A percentile compares a stretch with the other conserved stretches of the same genome.
These are phyloP conservation scores for Drosophila eohydei DNA, from an alignment of 2,888 invertebrate genomes.

Conservation along the genomic window DNA sequence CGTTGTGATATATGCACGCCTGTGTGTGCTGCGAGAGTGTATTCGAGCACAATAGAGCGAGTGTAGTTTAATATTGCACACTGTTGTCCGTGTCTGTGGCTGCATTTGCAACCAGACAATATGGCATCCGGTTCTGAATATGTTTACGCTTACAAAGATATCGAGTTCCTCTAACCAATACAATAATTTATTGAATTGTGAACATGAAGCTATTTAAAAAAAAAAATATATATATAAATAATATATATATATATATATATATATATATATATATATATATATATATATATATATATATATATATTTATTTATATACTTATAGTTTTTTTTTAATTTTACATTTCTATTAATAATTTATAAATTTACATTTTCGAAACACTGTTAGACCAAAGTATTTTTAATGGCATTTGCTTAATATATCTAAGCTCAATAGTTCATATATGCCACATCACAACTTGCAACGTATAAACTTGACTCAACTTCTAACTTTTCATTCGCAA, in stretches of 20 bases:
- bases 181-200: background rate
- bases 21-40: slow-evolving; percentile 14
- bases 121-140: slow-evolving; percentile 2
- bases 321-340: background rate
- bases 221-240: no score
- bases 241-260: no score
- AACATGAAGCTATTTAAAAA: background rate
- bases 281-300: no score
- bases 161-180: background rate
- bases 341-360: no score
- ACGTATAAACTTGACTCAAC: slow-evolving; percentile 22
- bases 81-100: slow-evolving; percentile 33
- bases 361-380: background rate
- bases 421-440: background rate
- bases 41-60: slow-evolving; percentile 50
- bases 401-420: background rate
- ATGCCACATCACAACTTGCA: background rate
- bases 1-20: slow-evolving; percentile 1
- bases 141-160: slow-evolving; percentile 25
- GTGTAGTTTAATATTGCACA: slow-evolving; percentile 52
- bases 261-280: no score
- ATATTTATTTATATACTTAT: no score
- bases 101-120: slow-evolving; percentile 3
- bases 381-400: background rate
- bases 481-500: slow-evolving; percentile 36